These are phyloP conservation scores for Siderastrea radians DNA, from an alignment of 92 coral and sea anemone genomes.

Conservation along the genomic window DNA sequence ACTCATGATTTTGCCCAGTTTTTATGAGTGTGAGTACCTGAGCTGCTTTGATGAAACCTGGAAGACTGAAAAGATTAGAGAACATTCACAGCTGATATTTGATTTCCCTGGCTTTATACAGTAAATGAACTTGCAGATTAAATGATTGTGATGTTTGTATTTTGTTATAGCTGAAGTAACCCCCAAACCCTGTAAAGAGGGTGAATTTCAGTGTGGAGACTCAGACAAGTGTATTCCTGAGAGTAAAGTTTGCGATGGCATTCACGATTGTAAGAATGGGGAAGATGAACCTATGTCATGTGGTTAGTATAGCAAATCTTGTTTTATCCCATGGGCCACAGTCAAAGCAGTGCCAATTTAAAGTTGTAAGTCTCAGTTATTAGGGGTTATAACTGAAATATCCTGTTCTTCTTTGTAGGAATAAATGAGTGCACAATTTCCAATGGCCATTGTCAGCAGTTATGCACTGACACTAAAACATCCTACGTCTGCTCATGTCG, in stretches of 20 bases:
- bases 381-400: neutral
- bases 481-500: constrained; percentile 83
- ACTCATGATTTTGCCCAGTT: no score
- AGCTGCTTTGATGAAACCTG: no score
- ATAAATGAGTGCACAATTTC: constrained; percentile 73
- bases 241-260: constrained; percentile 77
- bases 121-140: no score
- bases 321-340: neutral
- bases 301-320: constrained; percentile 55
- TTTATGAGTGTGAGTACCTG: no score
- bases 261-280: constrained; percentile 60
- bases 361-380: neutral
- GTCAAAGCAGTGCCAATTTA: neutral
- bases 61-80: no score
- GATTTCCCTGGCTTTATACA: no score
- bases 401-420: constrained; percentile 40
- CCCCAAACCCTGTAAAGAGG: constrained; percentile 59
- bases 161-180: constrained; percentile 55
- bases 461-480: constrained; percentile 78
- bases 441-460: constrained; percentile 92
- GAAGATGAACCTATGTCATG: constrained; percentile 81
- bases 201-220: constrained; percentile 79
- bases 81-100: no score
- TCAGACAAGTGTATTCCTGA: constrained; percentile 72
- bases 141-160: neutral